Evolutionary conservation across 92 coral and sea anemone genomes (phyloP), one percentile per base, ranked within the genome.

Genomic region (Actinostola sp.): DNA sequence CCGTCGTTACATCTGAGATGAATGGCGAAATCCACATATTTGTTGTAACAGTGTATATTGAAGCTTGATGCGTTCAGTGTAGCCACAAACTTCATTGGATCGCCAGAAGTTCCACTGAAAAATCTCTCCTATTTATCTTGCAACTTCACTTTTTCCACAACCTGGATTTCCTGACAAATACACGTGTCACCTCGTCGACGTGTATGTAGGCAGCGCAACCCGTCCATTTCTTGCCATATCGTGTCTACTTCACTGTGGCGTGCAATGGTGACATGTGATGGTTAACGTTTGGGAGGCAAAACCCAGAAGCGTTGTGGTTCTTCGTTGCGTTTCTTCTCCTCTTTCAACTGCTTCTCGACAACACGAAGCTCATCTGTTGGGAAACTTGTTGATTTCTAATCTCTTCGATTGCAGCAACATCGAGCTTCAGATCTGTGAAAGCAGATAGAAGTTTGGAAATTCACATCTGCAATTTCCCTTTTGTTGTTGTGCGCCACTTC

Each of bases 141-240:
- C 77, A 36, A 58, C 23, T 60, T 78, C 67, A 69, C 53, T 78
- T 78, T 78, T 77, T 15, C 83, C 75, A 68, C 83, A 48, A 1
- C 82, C 82, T 13, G 82, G 82, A 66, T 39, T 76, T 14, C 82
- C 82, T 0, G 82, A 77, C 20, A 77, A 35, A 44, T 66, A 77
- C 23, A 76, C 27, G 36, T 42, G 65, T 66, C 33, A 80, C 73
- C 25, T 32, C 61, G 31, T 62, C 33, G 3, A 33, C 28, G 14
- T n/a, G n/a, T n/a, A n/a, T 52, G 30, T 8, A 8, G 54, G 20
- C 20, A 9, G 9, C n/a, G 54, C 21, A 48, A 48, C n/a, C 17
- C 3, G 9, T 48, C 21, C 54, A 48, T 48, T 21, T 48, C 54
- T 17, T 48, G 9, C n/a, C 9, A 9, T 48, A 48, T 48, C 4